Evolutionary conservation across 2,113 vertebrate genomes (phyloP).

Genomic region (Ceyx margarethae): DNA sequence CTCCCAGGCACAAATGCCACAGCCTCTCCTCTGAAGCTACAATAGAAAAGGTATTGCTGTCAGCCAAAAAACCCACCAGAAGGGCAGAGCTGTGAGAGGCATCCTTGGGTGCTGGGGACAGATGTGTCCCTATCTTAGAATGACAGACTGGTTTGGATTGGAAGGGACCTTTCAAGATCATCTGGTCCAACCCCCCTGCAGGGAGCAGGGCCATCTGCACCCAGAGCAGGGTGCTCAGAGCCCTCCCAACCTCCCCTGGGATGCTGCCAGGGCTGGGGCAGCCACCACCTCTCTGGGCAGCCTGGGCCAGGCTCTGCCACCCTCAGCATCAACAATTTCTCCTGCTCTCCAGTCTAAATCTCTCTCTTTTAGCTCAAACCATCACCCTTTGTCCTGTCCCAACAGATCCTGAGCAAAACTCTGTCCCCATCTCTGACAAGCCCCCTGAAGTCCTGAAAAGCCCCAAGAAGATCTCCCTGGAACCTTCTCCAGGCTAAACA

Average conservation of each 20-base stretch:
- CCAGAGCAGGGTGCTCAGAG: not conserved
- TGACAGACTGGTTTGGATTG: not conserved
- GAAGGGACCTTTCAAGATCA: not conserved
- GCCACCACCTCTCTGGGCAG: too few relatives aligned
- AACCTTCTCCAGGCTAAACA: not conserved
- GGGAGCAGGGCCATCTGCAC: not conserved
- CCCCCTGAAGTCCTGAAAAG: not conserved
- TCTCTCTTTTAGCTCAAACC: not conserved
- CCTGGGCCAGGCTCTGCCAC: too few relatives aligned
- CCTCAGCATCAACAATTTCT: too few relatives aligned
- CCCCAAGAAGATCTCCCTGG: not conserved
- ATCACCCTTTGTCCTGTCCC: not conserved
- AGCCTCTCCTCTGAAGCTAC: not conserved
- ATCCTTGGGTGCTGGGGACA: accelerated
- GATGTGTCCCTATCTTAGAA: not conserved
- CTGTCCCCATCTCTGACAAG: not conserved
- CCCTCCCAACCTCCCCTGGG: not conserved
- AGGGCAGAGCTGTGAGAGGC: not conserved
- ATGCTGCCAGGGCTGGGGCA: too few relatives aligned
- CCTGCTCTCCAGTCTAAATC: not conserved
- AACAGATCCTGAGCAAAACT: not conserved
- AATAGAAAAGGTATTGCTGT: accelerated
- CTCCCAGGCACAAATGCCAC: accelerated
- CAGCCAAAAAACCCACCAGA: not conserved
- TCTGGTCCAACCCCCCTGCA: not conserved